Percentiles rank a stretch among this genome's conserved stretches.
Evolutionary conservation across 2,113 vertebrate species (phyloP).

Genomic region (Cyanistes caeruleus): DNA sequence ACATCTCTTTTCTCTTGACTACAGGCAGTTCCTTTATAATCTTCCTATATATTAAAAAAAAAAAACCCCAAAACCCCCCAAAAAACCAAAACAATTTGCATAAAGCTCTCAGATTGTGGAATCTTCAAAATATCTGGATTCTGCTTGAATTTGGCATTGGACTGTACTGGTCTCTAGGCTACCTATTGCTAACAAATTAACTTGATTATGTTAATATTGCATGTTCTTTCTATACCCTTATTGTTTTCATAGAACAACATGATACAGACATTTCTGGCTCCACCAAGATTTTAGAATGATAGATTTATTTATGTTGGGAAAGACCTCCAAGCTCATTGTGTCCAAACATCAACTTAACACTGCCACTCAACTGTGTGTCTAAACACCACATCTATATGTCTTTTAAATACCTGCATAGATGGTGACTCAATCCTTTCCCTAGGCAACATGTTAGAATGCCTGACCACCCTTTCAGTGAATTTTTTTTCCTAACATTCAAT

Average conservation of each 20-base stretch:
- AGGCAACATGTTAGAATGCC: background rate
- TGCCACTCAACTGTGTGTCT: background rate
- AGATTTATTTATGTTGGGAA: background rate
- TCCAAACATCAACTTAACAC: background rate
- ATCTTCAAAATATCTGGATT: background rate
- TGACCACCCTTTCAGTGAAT: background rate
- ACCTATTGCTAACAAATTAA: background rate
- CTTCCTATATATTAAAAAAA: fast-evolving
- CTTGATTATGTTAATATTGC: background rate
- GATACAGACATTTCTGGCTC: background rate
- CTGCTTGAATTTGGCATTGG: background rate
- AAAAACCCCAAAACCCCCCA: too few species aligned
- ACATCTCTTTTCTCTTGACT: background rate
- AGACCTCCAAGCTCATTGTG: background rate
- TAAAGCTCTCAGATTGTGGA: background rate
- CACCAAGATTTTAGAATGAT: background rate
- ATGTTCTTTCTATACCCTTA: background rate
- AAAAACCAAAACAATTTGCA: too few species aligned
- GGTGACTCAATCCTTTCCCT: background rate
- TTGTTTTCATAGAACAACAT: background rate
- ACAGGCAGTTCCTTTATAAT: background rate
- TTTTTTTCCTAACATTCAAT: background rate
- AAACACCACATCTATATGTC: background rate
- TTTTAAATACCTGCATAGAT: background rate
- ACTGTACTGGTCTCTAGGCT: background rate